These are phyloP conservation scores for Bombus huntii DNA, from an alignment of 1,140 invertebrate species.

Conservation along the genomic window DNA sequence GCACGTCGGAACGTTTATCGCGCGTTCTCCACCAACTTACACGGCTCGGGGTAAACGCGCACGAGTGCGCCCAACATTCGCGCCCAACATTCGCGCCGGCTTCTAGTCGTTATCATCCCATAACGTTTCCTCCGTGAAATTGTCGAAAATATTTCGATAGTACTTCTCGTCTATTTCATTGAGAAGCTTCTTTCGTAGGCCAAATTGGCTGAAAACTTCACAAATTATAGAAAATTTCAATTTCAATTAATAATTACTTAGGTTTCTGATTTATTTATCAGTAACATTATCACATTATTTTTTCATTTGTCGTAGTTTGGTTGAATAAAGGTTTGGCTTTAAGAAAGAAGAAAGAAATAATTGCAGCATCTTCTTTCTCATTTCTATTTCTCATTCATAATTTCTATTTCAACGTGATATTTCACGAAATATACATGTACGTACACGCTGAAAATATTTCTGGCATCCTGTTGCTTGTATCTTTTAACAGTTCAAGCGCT, in stretches of 20 bases:
- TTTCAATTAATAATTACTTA: too few relatives aligned
- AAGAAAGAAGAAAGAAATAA: too few relatives aligned
- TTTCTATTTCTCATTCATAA: too few relatives aligned
- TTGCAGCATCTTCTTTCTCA: too few relatives aligned
- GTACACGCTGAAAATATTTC: not conserved
- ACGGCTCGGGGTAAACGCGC: not conserved
- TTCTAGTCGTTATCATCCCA: conserved; percentile 20
- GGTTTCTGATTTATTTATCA: too few relatives aligned
- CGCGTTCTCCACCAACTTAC: conserved; percentile 24
- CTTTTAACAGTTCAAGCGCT: not conserved
- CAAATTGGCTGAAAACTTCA: not conserved
- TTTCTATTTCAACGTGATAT: too few relatives aligned
- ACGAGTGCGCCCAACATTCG: conserved; percentile 34
- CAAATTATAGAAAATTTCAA: not conserved
- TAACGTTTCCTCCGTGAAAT: not conserved
- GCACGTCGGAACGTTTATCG: conserved; percentile 56
- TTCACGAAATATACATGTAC: too few relatives aligned
- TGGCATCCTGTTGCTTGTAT: not conserved
- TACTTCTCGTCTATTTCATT: not conserved
- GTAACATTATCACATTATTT: too few relatives aligned
- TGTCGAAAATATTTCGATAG: not conserved
- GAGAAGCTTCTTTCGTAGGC: not conserved
- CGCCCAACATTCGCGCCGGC: conserved; percentile 40
- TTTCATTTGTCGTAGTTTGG: too few relatives aligned
- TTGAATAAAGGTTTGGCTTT: too few relatives aligned